Evolutionary conservation across 2,797 vertebrate genomes (phyloP), one percentile per base, ranked within the genome.

Genomic region (Malurus splendens): DNA sequence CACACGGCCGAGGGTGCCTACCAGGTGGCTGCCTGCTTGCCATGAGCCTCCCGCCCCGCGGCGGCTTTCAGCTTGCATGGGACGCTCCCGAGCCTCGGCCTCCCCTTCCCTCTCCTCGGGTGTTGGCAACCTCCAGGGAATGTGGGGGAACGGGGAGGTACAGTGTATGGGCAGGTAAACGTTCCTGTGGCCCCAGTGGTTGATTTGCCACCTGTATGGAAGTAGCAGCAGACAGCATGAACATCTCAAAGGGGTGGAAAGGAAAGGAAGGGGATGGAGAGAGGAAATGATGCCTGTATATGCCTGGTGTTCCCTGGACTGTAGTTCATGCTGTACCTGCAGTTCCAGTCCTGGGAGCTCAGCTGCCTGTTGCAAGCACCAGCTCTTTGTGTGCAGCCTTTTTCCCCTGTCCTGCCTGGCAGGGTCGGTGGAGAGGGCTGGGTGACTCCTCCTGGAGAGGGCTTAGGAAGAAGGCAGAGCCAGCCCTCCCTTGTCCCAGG

Each of bases 1-100:
- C 99, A 99, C 96, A 99, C 99, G 0, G 97, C 98, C 0, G 98
- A 99, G 59, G 98, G 98, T 2, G 97, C 98, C 27, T 99, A 98
- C 96, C 97, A 98, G 9, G 98, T 98, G 81, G 96, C 98, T 1
- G 97, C 99, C 67, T 99, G 98, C 95, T 97, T 99, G 95, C 98
- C 98, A 28, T 97, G 90, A 97, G 89, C 39, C 60, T 73, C 39
- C 67, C 0, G 1, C 32, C 10, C 70, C 7, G 0, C 3, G 0
- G 33, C 1, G 1, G 75, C 79, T 57, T 70, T 47, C 87, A 28
- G 84, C 80, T 90, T 64, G 66, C 55, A 18, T 39, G 87, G 61
- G 60, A 72, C 4, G 0, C 78, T 90, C 79, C 55, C 0, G 10
- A 85, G 84, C 82, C 82, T 86, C 1, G 0, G 87, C 75, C 60